Evolutionary conservation across 2,113 vertebrate species (phyloP), one percentile per base, ranked within the genome.

Genomic region (Sciurus niger): DNA sequence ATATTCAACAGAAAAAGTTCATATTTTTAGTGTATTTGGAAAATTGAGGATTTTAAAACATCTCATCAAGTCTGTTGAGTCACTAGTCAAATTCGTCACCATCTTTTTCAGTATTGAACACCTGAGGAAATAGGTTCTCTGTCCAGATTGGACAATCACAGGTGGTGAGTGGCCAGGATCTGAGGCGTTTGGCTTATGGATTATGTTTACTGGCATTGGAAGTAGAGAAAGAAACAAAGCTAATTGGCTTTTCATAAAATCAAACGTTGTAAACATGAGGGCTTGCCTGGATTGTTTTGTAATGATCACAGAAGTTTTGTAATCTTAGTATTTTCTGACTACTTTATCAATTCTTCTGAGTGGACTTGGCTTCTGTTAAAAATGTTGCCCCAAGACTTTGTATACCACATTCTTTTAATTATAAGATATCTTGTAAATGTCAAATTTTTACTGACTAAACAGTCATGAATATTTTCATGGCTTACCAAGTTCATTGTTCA

Each of bases 91-190:
- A 72, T 63, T 40, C 16, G 6, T 24, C 87, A 18, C 28, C 30
- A 22, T 84, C 9, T 84, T 77, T 18, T 70, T 40, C 24, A 74
- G 37, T 18, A 30, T 16, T 48, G 12, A 85, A 74, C 11, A 30
- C 24, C n/a, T 28, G 48, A 34, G n/a, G 12, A 58, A 89, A 78
- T 25, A 5, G 60, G 0, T 74, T 77, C 4, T 68, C 82, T 43
- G 60, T 55, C 76, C 10, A 67, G 77, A 51, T 78, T 85, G 77
- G 34, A 72, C 6, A 18, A 51, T 4, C 11, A 22, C 51, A 84
- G 9, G 43, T 10, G 7, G n/a, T n/a, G 40, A 13, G 2, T 46
- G n/a, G 8, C 14, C 9, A 17, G 14, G 10, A 13, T 1, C 4
- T 48, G 2, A 14, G 8, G 4, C 65, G 28, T 60, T 91, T 55